These are phyloP conservation scores for Pseudomyrmex gracilis DNA, from an alignment of 1,140 invertebrate species.

Conservation along the genomic window DNA sequence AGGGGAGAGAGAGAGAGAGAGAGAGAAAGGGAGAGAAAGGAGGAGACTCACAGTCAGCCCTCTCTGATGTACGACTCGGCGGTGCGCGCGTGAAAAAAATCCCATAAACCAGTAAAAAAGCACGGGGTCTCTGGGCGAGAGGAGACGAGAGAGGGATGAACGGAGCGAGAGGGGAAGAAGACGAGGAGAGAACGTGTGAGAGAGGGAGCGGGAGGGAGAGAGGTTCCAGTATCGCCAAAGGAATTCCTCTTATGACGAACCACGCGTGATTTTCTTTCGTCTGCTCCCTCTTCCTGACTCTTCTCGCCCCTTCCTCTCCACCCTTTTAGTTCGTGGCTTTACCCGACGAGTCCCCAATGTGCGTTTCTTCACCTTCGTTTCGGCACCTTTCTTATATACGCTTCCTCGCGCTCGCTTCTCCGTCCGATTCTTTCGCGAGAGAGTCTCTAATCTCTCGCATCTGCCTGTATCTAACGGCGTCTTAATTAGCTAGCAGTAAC, in stretches of 20 bases:
- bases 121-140: slow-evolving; percentile 78
- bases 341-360: slow-evolving; percentile 60
- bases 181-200: slow-evolving; percentile 47
- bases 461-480: slow-evolving; percentile 55
- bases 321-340: slow-evolving; percentile 46
- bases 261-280: slow-evolving; percentile 83
- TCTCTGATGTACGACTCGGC: slow-evolving; percentile 84
- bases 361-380: slow-evolving; percentile 62
- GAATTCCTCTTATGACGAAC: slow-evolving; percentile 85
- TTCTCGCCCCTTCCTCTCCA: slow-evolving; percentile 42
- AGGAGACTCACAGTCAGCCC: slow-evolving; percentile 76
- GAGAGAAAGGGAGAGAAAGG: slow-evolving; percentile 47
- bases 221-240: slow-evolving; percentile 77
- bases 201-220: slow-evolving; percentile 16
- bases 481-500: slow-evolving; percentile 54
- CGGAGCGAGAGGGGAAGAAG: slow-evolving; percentile 34
- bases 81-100: slow-evolving; percentile 85
- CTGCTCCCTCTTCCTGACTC: slow-evolving; percentile 58
- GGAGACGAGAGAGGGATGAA: slow-evolving; percentile 42
- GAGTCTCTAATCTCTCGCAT: slow-evolving; percentile 53
- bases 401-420: slow-evolving; percentile 34
- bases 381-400: slow-evolving; percentile 42
- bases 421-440: slow-evolving; percentile 51
- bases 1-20: background rate
- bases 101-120: slow-evolving; percentile 86